Conservation (phyloP, 2,113 vertebrate genomes). For the Haemorhous mexicanus region DNA sequence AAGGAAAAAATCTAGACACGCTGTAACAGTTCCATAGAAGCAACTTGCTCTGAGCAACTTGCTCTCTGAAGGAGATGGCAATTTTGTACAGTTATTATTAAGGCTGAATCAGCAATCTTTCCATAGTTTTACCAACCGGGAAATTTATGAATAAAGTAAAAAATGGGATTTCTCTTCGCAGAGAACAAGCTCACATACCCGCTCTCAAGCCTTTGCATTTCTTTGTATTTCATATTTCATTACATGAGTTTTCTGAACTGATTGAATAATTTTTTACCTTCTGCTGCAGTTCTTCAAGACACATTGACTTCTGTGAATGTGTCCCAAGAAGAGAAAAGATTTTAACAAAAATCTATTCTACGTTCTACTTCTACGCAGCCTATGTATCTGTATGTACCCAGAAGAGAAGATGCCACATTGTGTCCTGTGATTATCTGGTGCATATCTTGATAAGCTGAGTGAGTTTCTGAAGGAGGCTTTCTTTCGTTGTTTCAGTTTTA, state of each 20-base stretch:
- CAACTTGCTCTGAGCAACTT: neutral
- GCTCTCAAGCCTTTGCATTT: neutral
- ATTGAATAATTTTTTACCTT: neutral
- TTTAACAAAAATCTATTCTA: neutral
- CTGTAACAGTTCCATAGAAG: neutral
- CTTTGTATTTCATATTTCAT: conserved; percentile 18
- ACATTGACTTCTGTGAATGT: neutral
- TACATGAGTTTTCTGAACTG: neutral
- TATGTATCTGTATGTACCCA: neutral
- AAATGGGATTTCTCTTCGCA: neutral
- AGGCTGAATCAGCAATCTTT: neutral
- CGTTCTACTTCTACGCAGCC: neutral
- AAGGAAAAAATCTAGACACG: neutral
- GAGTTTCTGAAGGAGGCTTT: neutral
- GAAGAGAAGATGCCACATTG: neutral
- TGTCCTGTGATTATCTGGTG: neutral
- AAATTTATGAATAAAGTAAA: neutral
- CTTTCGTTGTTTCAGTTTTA: neutral
- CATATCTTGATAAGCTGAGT: neutral
- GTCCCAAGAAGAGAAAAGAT: neutral
- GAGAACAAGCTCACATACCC: neutral
- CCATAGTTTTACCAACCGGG: neutral
- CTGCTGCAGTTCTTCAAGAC: neutral
- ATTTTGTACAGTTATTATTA: neutral
- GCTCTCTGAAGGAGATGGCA: neutral